Conservation (phyloP, 37 sponge, comb jelly and placozoan genomes). For the Haliclona indistincta region DNA sequence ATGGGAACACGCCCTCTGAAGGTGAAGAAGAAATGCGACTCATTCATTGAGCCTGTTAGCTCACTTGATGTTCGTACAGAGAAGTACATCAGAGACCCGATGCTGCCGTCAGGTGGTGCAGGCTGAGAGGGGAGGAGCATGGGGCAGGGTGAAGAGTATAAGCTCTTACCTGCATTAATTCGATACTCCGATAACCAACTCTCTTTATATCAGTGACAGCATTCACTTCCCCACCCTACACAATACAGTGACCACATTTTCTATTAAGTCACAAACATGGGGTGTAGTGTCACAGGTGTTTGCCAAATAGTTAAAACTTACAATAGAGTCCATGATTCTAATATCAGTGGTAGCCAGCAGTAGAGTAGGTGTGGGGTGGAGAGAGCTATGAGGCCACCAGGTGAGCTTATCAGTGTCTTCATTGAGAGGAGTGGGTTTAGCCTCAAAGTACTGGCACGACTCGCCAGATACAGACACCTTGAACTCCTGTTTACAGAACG, state of each 20-base stretch:
- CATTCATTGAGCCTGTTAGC: no score
- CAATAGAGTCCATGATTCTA: no score
- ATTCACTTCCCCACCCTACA: neutral
- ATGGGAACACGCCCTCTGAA: conserved; percentile 37
- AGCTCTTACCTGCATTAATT: conserved; percentile 68
- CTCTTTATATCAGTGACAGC: conserved; percentile 6
- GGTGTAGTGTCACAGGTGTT: no score
- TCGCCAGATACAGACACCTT: neutral
- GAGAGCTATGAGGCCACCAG: conserved; percentile 51
- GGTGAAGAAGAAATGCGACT: neutral
- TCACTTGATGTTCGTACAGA: no score
- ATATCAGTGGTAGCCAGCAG: conserved; percentile 4
- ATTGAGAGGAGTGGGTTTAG: neutral
- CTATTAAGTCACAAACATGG: no score
- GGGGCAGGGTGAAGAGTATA: no score
- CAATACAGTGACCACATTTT: no score
- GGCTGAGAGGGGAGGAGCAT: no score
- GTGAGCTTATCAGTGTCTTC: neutral
- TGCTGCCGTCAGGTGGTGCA: no score
- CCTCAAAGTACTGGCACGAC: neutral
- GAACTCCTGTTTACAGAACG: neutral
- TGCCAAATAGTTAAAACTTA: no score
- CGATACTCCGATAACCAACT: conserved; percentile 78
- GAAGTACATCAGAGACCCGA: no score
- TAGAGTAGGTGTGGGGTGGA: conserved; percentile 5